Base-by-base conservation (phyloP, 2,113 vertebrate genomes). In the Sylvietta virens region DNA sequence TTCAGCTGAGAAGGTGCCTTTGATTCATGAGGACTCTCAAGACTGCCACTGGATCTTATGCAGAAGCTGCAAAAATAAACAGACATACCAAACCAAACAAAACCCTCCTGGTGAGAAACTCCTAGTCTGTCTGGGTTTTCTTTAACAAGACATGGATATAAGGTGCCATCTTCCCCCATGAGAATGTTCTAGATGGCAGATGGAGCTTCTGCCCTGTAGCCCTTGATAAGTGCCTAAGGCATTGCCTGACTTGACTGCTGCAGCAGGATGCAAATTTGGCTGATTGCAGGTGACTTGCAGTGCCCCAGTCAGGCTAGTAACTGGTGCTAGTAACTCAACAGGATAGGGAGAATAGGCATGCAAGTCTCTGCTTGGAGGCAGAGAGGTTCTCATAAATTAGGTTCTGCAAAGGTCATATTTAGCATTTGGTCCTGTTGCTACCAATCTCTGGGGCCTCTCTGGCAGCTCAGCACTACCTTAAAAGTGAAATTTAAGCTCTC, bases 191-290 rank as follows among this genome's bases (percentile, higher is more conserved):
- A 45, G 45, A 18, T 2, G 5, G 82, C 58, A 86, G 76, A 42
- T 54, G 26, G 58, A 94, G 8, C 54, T 92, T 91, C 58, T 83
- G 50, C 54, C 80, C 72, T 53, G 37, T 42, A 83, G 58, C 22
- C 64, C 54, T 47, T 26, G 13, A 4, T 33, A 39, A 73, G 18
- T 17, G 42, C n/a, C 54, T 58, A 40, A 45, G 64, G 76, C n/a
- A 10, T 42, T 0, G 42, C 27, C 45, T 7, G 14, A 72, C 44
- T 28, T 0, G 0, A n/a, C 7, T 80, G 40, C n/a, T 45, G 47
- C 56, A 76, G 62, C 33, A 86, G 53, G 44, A 64, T 30, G 45
- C 30, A 92, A 72, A 92, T 65, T 4, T 69, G 48, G 23, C 30
- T 53, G 64, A 39, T 22, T 50, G 40, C 48, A 81, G 58, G 67